Evolutionary conservation across 35 echinoderm and acorn worm species (phyloP), one percentile per base, ranked within the genome.

Genomic region (Ptychodera flava): DNA sequence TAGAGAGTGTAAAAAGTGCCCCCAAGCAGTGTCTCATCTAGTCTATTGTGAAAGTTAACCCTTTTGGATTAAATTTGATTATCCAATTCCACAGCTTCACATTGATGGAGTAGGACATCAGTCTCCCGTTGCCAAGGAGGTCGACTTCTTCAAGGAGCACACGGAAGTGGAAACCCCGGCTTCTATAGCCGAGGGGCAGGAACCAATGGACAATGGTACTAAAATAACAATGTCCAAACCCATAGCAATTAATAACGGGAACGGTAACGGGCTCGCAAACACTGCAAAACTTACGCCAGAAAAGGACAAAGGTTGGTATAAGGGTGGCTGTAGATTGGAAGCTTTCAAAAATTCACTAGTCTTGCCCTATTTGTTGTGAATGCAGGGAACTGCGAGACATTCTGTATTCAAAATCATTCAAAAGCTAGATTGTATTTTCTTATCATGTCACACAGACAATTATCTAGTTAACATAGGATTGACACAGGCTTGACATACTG

Each of bases 71-170:
- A n/a, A n/a, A n/a, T n/a, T n/a, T n/a, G n/a, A n/a, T n/a, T n/a
- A n/a, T n/a, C n/a, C n/a, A n/a, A 15, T 35, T n/a, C 38, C 78
- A 1, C 15, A 90, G 88, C 37, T 90, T 29, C 88, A 90, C 83
- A 82, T 90, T 0, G 88, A 90, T 27, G 88, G 83, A 35, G 78
- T 77, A 35, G 80, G 16, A 27, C 79, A 88, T 0, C 90, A 94
- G 29, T 99, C 96, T 1, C 96, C 96, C 0, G 85, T 94, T 38
- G 82, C 37, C 76, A 99, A 99, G 77, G 92, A 94, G 36, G 96
- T 92, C 53, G 96, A 99, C 64, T 99, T 99, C 86, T 99, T 99
- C 38, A 34, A 92, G 35, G 96, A 99, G 34, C 92, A 94, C 75
- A 78, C 78, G 85, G 90, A 94, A 0, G 29, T n/a, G 22, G 32